Evolutionary conservation across 2,888 invertebrate species (phyloP).

Genomic region (Tachina lurida): DNA sequence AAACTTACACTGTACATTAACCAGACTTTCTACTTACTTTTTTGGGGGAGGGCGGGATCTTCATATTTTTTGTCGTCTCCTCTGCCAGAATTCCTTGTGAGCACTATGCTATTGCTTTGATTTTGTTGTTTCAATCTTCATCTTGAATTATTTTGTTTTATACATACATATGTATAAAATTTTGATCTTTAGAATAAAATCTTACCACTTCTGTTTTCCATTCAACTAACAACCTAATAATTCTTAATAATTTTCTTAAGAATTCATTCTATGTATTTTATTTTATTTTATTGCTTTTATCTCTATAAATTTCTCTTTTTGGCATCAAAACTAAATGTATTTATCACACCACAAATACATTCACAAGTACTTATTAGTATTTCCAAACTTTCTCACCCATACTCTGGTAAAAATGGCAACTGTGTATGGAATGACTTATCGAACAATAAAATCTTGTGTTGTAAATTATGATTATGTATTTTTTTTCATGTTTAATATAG

Average conservation of each 20-base stretch:
- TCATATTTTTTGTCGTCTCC: too few species aligned
- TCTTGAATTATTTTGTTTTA: too few species aligned
- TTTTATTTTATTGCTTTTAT: conserved; percentile 10
- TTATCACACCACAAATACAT: conserved; percentile 32
- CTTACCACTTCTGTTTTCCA: not conserved
- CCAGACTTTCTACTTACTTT: too few species aligned
- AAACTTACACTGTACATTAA: too few species aligned
- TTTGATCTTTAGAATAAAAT: too few species aligned
- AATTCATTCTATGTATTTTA: not conserved
- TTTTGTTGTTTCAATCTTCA: too few species aligned
- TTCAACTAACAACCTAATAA: not conserved
- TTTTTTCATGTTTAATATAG: conserved; percentile 39
- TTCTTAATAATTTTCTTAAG: not conserved
- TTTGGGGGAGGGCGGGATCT: too few species aligned
- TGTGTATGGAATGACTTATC: not conserved
- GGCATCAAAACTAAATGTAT: conserved; percentile 24
- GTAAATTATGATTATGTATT: not conserved
- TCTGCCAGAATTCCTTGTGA: too few species aligned
- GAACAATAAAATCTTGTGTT: conserved; percentile 12
- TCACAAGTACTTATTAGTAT: not conserved
- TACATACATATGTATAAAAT: too few species aligned
- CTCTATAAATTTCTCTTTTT: conserved; percentile 16
- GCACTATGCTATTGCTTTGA: too few species aligned
- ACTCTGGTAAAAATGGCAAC: not conserved
- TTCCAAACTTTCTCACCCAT: conserved; percentile 9